Conservation (phyloP, 2,797 vertebrate species). For the Salmo trutta region DNA sequence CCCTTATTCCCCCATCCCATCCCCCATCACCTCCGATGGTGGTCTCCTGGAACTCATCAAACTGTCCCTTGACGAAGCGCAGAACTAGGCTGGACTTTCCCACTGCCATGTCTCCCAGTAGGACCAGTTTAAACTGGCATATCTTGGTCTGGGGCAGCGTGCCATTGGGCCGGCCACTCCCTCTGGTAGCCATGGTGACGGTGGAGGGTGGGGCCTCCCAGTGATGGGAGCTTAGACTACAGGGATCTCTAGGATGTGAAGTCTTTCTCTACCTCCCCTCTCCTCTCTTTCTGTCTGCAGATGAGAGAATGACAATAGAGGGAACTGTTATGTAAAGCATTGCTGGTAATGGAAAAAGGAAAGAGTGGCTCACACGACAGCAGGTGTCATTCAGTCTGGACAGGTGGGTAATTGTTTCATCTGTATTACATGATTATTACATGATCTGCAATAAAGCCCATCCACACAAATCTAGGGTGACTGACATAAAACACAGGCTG, state of each 20-base stretch:
- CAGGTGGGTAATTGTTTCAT: background rate
- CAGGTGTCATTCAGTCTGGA: background rate
- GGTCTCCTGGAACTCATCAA: constrained; percentile 86
- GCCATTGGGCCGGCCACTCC: constrained; percentile 77
- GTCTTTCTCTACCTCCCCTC: constrained; percentile 23
- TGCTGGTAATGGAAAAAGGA: too few species aligned
- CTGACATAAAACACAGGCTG: background rate
- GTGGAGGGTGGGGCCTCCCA: constrained; percentile 56
- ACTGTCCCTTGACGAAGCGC: constrained; percentile 85
- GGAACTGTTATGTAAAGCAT: too few species aligned
- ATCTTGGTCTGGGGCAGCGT: constrained; percentile 82
- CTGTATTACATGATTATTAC: background rate
- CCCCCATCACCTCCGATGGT: constrained; percentile 80
- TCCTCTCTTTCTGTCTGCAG: constrained; percentile 1
- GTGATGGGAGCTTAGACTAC: constrained; percentile 30
- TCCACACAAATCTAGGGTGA: background rate
- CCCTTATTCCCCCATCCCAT: background rate
- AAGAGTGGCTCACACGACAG: background rate
- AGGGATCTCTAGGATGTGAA: constrained; percentile 27
- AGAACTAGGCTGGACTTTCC: constrained; percentile 86
- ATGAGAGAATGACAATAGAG: background rate
- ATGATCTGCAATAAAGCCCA: background rate
- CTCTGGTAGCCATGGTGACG: constrained; percentile 75
- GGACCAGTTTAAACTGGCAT: constrained; percentile 86
- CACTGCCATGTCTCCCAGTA: constrained; percentile 85